Evolutionary conservation across 1,140 invertebrate species (phyloP).

Genomic region (Drosophila nigrodunni): DNA sequence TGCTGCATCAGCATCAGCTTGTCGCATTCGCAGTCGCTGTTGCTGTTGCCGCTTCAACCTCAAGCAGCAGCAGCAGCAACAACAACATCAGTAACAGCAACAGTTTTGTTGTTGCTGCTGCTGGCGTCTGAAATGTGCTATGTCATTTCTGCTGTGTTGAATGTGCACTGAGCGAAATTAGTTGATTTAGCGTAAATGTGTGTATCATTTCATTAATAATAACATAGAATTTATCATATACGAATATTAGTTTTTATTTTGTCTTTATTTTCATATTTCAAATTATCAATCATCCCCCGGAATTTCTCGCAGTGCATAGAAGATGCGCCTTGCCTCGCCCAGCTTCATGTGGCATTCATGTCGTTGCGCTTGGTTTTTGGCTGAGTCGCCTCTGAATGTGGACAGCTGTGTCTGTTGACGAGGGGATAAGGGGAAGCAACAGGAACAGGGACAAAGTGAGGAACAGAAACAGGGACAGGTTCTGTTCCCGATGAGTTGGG

Average conservation of each 20-base stretch:
- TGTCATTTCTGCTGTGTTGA: slow-evolving; percentile 53
- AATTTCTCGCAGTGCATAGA: slow-evolving; percentile 41
- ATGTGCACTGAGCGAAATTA: slow-evolving; percentile 48
- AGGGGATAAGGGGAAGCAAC: not conserved
- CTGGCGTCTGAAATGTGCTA: slow-evolving; percentile 57
- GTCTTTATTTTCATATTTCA: too few relatives aligned
- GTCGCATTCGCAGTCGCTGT: slow-evolving; percentile 51
- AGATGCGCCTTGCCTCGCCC: slow-evolving; percentile 39
- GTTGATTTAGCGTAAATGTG: too few relatives aligned
- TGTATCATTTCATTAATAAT: not conserved
- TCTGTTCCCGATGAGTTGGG: not conserved
- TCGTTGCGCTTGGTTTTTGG: slow-evolving; percentile 42
- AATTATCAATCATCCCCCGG: too few relatives aligned
- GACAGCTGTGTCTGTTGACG: slow-evolving; percentile 35
- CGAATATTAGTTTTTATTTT: too few relatives aligned
- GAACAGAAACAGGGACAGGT: not conserved
- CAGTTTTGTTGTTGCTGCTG: slow-evolving; percentile 34
- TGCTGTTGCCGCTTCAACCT: slow-evolving; percentile 58
- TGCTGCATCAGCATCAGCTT: slow-evolving; percentile 65
- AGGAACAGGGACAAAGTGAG: not conserved
- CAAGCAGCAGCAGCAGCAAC: slow-evolving; percentile 51
- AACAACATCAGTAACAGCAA: slow-evolving; percentile 26
- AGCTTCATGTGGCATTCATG: slow-evolving; percentile 17
- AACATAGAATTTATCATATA: not conserved
- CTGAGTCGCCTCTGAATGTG: slow-evolving; percentile 46